phyloP scores from a whole-genome alignment of 2,888 invertebrate genomes.

The Morpho helenor region DNA sequence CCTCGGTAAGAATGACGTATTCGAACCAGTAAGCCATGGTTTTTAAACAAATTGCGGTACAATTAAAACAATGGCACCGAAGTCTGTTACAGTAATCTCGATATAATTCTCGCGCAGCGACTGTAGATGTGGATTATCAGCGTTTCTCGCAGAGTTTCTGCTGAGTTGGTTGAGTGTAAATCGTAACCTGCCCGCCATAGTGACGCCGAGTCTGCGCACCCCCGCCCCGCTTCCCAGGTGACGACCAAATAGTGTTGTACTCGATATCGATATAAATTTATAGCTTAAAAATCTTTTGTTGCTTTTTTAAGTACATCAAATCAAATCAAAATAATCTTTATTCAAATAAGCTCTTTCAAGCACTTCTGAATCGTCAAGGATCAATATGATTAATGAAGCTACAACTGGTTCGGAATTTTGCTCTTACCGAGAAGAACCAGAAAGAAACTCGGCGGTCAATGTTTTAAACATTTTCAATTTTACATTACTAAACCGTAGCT shows the following conservation, averaged over 20 bases:
- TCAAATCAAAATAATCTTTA: too few species aligned
- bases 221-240: conserved; percentile 63
- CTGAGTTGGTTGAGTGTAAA: conserved; percentile 78
- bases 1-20: too few species aligned
- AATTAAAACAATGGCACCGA: not conserved
- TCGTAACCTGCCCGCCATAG: conserved; percentile 78
- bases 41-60: not conserved
- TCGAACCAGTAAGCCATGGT: not conserved
- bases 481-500: too few species aligned
- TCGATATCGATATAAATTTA: conserved; percentile 27
- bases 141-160: conserved; percentile 72
- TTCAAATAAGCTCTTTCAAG: too few species aligned
- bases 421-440: too few species aligned
- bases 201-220: conserved; percentile 60
- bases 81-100: conserved; percentile 51
- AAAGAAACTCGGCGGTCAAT: too few species aligned
- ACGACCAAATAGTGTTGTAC: conserved; percentile 54
- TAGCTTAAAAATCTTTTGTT: not conserved
- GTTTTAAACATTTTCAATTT: too few species aligned
- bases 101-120: conserved; percentile 71
- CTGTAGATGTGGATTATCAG: conserved; percentile 73
- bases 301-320: too few species aligned
- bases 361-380: too few species aligned
- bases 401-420: too few species aligned
- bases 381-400: too few species aligned